Base-by-base conservation (phyloP, 2,113 vertebrate species). In the Pelodiscus sinensis region DNA sequence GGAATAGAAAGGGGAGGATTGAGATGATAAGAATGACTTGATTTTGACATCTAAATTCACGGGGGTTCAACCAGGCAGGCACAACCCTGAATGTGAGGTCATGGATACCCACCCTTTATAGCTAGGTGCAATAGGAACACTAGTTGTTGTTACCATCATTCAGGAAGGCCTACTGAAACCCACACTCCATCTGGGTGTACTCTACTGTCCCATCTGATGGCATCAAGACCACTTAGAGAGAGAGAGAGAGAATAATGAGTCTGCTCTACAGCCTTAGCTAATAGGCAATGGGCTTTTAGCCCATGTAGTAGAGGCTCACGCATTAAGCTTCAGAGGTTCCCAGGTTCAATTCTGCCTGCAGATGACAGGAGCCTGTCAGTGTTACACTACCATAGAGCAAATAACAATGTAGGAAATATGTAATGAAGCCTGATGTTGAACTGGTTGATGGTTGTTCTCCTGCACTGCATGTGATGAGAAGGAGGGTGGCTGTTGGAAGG, bases 361-460 rank as follows among this genome's bases (percentile, higher is more conserved):
- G 44, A 44, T 44, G 44, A 44, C 44, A 44, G 44, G 44, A 6
- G 44, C 44, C 44, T 44, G 44, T 44, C 44, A 6, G 44, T 44
- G 44, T 44, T 44, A 44, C 44, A 73, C n/a, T 6, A 1, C n/a
- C 8, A 1, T 51, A 25, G 44, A 71, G 55, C 11, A 51, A 81
- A 2, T 0, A 87, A 50, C 25, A 52, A n/a, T 19, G 1, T 2
- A 56, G 71, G 16, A 83, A 73, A 1, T 3, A 54, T 54, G 22
- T 0, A 0, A 55, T 52, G 85, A 29, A 6, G 38, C 29, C 14
- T 15, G 0, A 10, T 29, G 68, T 75, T 56, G 73, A 56, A 55
- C 14, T 55, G 18, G 10, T 19, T 54, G 31, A n/a, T 0, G 24
- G 79, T 77, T 54, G 91, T 29, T 4, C 14, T 19, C 52, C 38